A percentile compares a stretch with the other conserved stretches of the same genome.
These are phyloP conservation scores for Branchinecta lynchi DNA, from an alignment of 1,140 invertebrate genomes.

Conservation along the genomic window DNA sequence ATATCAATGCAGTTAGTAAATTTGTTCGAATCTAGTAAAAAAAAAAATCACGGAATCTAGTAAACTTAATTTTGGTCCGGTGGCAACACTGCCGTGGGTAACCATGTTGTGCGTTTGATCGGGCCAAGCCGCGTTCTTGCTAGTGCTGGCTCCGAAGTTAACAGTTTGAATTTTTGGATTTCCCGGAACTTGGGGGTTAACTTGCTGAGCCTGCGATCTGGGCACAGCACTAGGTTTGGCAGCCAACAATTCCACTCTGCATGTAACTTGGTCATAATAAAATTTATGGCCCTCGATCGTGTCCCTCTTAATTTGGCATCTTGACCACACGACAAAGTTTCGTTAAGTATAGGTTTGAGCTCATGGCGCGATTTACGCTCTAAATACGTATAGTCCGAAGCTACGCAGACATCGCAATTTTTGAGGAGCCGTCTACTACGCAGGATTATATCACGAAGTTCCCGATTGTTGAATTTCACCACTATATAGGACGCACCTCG, in stretches of 20 bases:
- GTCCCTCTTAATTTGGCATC: not conserved
- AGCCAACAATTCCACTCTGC: too few species aligned
- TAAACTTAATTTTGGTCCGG: too few species aligned
- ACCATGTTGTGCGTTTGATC: constrained; percentile 6
- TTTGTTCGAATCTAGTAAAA: not conserved
- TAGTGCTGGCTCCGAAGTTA: constrained; percentile 4
- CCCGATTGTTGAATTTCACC: not conserved
- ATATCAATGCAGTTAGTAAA: not conserved
- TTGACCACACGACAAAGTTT: not conserved
- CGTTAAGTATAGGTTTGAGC: not conserved
- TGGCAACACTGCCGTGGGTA: not conserved
- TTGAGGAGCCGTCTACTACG: too few species aligned
- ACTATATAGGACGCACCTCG: not conserved
- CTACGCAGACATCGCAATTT: not conserved
- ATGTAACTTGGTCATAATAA: too few species aligned
- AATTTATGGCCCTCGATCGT: too few species aligned
- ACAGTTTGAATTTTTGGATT: not conserved
- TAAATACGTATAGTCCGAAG: constrained; percentile 9
- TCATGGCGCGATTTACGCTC: not conserved
- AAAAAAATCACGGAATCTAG: too few species aligned
- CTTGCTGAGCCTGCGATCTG: too few species aligned
- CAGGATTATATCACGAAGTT: constrained; percentile 9
- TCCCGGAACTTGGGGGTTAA: constrained; percentile 8
- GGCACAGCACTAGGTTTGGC: too few species aligned
- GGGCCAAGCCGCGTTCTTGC: not conserved